Base-by-base conservation (phyloP, 2,888 invertebrate genomes). In the Campoplex capitator region DNA sequence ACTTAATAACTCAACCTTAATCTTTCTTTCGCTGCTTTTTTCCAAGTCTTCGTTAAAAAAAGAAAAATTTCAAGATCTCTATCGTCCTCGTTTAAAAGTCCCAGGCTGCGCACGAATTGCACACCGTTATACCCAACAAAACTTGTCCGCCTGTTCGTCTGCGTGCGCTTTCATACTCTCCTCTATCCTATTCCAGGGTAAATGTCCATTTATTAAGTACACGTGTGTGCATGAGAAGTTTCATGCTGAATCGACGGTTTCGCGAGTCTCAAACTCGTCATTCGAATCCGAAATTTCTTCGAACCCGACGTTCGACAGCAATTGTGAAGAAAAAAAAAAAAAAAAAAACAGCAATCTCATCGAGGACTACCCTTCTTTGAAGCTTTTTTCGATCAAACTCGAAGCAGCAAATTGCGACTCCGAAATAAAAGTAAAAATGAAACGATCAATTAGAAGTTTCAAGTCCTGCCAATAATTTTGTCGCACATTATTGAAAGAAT, bases 181-280 rank as follows among this genome's bases (percentile, higher is more conserved):
- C 65, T 68, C 78, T 84, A 23, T 23, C 23, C 84, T 81, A 78
- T 83, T 86, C 78, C 85, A 75, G 70, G 58, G 48, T 79, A 79
- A 79, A 32, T 32, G 71, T 58, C 56, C 71, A 77, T 71, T 83
- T 77, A 38, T 83, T 71, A 71, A 83, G n/a, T 81, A 16, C 18
- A 65, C 45, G 70, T 58, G 58, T 45, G 75, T 65, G 38, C 38
- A 70, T 68, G 48, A 48, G 73, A 32, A 35, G 16, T 68, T 77
- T 16, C 23, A 77, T 1, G n/a, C n/a, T 7, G 48, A 77, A 68
- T 54, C 23, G 77, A 54, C 35, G 54, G n/a, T 28, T 65, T 67
- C 16, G 16, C 11, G 16, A 16, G 32, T 28, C 13, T 58, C 62
- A 62, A 32, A 18, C 51, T 18, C 7, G n/a, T 32, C 32, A 16